Evolutionary conservation across 1,140 invertebrate genomes (phyloP), one percentile per base, ranked within the genome.

Genomic region (Aphelinus atriplicis): DNA sequence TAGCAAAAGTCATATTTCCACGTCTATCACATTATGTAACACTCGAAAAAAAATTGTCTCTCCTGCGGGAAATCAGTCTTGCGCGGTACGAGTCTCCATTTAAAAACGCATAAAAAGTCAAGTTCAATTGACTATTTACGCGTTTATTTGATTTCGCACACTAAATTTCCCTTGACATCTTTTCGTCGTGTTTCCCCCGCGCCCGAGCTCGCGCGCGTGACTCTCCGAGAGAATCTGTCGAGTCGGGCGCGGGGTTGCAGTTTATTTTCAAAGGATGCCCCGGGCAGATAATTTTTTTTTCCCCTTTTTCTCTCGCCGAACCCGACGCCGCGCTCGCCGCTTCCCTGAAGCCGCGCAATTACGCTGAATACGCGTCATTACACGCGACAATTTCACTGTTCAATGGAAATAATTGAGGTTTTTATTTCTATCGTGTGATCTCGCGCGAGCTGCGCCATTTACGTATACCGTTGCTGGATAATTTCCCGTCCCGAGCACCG

Each of bases 221-320:
- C 26, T 26, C 26, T 26, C 26, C 26, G 26, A 26, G 26, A 0
- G 26, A 26, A 26, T 26, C 26, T 0, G 26, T 26, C 26, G 26
- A 26, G 26, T 0, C 26, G 26, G 26, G 26, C 26, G 26, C 46
- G 46, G 7, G 26, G 45, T 5, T 7, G 55, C 45, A 45, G 56
- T 74, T 73, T 71, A 71, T 62, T 75, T 77, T 56, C 63, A 72
- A 64, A 57, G 62, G 47, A 58, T 3, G 6, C 47, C n/a, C 3
- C 1, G 3, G 10, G 3, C 51, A 46, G 47, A 50, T 42, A 48
- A 42, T 56, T 57, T 65, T 63, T 72, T 72, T 57, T n/a, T 48
- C 47, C 47, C 46, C 7, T 26, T 2, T 55, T 55, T n/a, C n/a
- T 2, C 7, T 5, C 42, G 64, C 57, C 47, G 47, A 43, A 26